These are phyloP conservation scores for Notodonta dromedarius DNA, from an alignment of 2,888 invertebrate genomes.

Conservation along the genomic window DNA sequence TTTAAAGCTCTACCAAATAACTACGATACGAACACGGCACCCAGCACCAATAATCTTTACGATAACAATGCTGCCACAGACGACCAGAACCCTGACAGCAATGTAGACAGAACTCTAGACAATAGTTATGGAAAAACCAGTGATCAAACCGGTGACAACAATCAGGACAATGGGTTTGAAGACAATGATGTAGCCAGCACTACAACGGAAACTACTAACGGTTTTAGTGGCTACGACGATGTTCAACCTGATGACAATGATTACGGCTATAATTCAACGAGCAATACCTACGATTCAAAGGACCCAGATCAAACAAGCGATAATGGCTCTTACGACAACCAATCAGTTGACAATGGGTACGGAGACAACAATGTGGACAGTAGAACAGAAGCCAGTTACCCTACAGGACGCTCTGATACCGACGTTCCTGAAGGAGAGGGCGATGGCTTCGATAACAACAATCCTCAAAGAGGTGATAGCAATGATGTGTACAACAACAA, in stretches of 20 bases:
- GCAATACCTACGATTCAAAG: neutral
- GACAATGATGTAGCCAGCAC: neutral
- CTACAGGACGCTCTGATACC: neutral
- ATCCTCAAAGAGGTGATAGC: neutral
- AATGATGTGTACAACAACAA: neutral
- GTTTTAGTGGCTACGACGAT: neutral
- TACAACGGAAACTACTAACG: neutral
- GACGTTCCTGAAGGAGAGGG: neutral
- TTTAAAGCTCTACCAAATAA: slow-evolving; percentile 15
- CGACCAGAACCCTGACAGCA: neutral
- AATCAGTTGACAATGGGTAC: neutral
- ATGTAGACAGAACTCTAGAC: neutral
- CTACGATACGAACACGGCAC: slow-evolving; percentile 3
- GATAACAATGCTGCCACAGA: neutral
- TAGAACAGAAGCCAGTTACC: neutral
- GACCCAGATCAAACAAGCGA: neutral
- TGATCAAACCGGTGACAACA: neutral
- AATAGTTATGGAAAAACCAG: neutral
- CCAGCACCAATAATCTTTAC: neutral
- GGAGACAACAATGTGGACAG: neutral
- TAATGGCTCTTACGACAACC: neutral
- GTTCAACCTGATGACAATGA: neutral
- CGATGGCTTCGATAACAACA: neutral
- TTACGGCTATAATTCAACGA: neutral
- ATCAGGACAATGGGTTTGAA: neutral